phyloP scores from a whole-genome alignment of 2,888 invertebrate genomes.

The Gari tellinella region DNA sequence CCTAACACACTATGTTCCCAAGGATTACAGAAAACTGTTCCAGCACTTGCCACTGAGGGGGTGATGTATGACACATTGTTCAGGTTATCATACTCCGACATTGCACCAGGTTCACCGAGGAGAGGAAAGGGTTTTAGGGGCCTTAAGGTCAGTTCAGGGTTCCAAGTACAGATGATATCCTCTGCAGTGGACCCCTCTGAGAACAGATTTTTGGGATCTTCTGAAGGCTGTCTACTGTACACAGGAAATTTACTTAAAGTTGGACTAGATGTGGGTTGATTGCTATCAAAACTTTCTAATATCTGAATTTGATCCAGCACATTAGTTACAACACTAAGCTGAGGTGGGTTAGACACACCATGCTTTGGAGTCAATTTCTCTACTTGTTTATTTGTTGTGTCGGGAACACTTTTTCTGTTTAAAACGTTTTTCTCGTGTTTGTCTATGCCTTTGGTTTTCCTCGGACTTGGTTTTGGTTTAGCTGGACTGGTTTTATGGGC shows the following conservation, averaged over 20 bases:
- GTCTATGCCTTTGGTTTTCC: slow-evolving; percentile 32
- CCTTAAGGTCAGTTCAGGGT: slow-evolving; percentile 89
- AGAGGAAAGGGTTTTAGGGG: slow-evolving; percentile 78
- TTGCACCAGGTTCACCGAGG: slow-evolving; percentile 68
- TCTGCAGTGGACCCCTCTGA: slow-evolving; percentile 84
- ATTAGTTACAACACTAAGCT: neutral
- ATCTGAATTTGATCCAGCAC: slow-evolving; percentile 32
- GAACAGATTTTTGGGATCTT: slow-evolving; percentile 45
- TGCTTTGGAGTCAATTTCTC: neutral
- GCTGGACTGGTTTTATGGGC: slow-evolving; percentile 4
- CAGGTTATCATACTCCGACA: slow-evolving; percentile 84
- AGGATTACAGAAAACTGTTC: slow-evolving; percentile 95
- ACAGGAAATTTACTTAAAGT: slow-evolving; percentile 76
- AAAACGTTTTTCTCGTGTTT: slow-evolving; percentile 30
- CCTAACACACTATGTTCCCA: slow-evolving; percentile 95
- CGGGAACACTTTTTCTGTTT: slow-evolving; percentile 46
- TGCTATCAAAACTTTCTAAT: slow-evolving; percentile 47
- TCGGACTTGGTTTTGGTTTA: slow-evolving; percentile 48
- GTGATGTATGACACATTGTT: slow-evolving; percentile 60
- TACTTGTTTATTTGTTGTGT: slow-evolving; percentile 46
- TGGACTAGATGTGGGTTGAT: slow-evolving; percentile 57
- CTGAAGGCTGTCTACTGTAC: slow-evolving; percentile 50
- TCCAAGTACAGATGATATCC: slow-evolving; percentile 84
- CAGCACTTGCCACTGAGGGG: slow-evolving; percentile 85
- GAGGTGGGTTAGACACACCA: too few species aligned